A percentile compares a stretch with the other conserved stretches of the same genome.
phyloP scores from a whole-genome alignment of 1,140 invertebrate genomes.

The Drosophila sechellia region DNA sequence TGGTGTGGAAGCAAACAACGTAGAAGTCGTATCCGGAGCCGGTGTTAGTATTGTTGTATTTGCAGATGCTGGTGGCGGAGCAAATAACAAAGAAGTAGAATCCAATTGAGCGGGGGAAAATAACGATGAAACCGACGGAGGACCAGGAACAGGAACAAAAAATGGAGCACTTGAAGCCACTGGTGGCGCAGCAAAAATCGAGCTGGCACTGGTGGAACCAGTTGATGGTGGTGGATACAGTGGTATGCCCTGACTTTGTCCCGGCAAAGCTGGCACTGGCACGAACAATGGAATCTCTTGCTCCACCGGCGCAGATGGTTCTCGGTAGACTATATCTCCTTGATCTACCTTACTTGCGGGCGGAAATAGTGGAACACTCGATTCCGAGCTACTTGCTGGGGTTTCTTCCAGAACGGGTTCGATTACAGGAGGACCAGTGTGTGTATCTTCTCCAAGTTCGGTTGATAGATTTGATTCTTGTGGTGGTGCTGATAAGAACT shows the following conservation, averaged over 20 bases:
- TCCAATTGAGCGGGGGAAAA: constrained; percentile 6
- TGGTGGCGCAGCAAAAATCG: constrained; percentile 30
- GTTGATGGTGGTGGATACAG: constrained; percentile 38
- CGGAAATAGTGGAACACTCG: constrained; percentile 1
- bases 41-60: not conserved
- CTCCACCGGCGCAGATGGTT: constrained; percentile 6
- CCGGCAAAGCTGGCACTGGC: constrained; percentile 40
- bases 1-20: not conserved
- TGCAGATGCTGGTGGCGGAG: not conserved
- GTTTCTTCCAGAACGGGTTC: constrained; percentile 16
- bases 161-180: not conserved
- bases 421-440: constrained; percentile 22
- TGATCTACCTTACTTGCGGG: constrained; percentile 14
- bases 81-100: not conserved
- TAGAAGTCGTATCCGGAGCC: not conserved
- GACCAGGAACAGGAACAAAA: not conserved
- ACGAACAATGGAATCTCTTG: constrained; percentile 46
- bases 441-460: constrained; percentile 2
- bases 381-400: not conserved
- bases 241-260: constrained; percentile 2
- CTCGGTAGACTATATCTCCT: not conserved
- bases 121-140: not conserved
- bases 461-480: not conserved
- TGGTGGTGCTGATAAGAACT: not conserved
- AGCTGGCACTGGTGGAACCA: not conserved